Conservation (phyloP, 1,140 invertebrate genomes). For the Patella vulgata region DNA sequence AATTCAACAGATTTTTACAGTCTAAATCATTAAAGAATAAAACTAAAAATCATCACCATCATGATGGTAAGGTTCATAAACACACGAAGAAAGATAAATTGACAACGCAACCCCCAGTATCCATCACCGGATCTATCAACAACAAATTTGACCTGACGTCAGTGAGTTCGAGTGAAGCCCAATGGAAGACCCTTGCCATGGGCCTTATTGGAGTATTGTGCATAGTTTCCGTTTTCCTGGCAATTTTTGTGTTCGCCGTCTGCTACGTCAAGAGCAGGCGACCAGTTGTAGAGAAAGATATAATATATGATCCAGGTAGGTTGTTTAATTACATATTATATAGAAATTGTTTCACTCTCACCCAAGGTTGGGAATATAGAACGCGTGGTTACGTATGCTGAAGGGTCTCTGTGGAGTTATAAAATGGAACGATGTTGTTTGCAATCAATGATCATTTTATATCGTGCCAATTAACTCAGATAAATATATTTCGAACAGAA, state of each 20-base stretch:
- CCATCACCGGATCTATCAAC: background rate
- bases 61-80: background rate
- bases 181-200: slow-evolving; percentile 10
- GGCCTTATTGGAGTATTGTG: slow-evolving; percentile 14
- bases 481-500: too few species aligned
- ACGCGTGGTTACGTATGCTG: too few species aligned
- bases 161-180: slow-evolving; percentile 6
- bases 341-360: too few species aligned
- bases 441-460: too few species aligned
- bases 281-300: slow-evolving; percentile 13
- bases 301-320: slow-evolving; percentile 17
- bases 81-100: background rate
- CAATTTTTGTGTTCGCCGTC: slow-evolving; percentile 9
- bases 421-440: too few species aligned
- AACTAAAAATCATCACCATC: background rate
- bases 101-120: background rate
- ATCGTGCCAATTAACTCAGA: too few species aligned
- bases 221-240: slow-evolving; percentile 7
- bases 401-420: too few species aligned
- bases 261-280: slow-evolving; percentile 10
- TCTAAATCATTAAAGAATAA: background rate
- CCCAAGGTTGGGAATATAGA: too few species aligned
- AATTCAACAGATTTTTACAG: slow-evolving; percentile 26
- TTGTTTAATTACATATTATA: too few species aligned
- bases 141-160: slow-evolving; percentile 1